A percentile compares a stretch with the other conserved stretches of the same genome.
These are phyloP conservation scores for Urechis unicinctus DNA, from an alignment of 2,888 invertebrate genomes.

Conservation along the genomic window DNA sequence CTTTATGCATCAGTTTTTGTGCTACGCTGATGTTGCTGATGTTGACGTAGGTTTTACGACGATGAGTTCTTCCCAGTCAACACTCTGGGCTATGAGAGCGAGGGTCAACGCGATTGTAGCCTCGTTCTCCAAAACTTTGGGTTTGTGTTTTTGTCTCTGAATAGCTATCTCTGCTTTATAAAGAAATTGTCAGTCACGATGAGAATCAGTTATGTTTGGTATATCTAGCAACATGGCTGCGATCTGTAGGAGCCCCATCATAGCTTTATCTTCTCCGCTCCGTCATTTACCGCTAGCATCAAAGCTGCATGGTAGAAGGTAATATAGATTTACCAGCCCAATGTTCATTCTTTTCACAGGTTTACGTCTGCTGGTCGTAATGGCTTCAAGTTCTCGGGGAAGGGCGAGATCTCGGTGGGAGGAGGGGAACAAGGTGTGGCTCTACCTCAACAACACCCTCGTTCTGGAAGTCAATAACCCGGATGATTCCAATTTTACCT, in stretches of 20 bases:
- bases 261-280: too few species aligned
- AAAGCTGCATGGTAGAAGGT: too few species aligned
- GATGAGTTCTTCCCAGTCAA: background rate
- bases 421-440: conserved; percentile 39
- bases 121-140: background rate
- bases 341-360: conserved; percentile 1
- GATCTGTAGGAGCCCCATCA: too few species aligned
- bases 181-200: too few species aligned
- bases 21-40: too few species aligned
- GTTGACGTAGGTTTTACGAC: background rate
- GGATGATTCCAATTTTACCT: conserved; percentile 5
- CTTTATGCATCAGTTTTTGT: too few species aligned
- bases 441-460: conserved; percentile 31
- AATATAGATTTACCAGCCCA: too few species aligned
- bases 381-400: conserved; percentile 29
- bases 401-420: conserved; percentile 28
- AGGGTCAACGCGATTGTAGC: conserved; percentile 1
- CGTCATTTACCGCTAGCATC: too few species aligned
- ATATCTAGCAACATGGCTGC: too few species aligned
- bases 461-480: conserved; percentile 25
- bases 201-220: too few species aligned
- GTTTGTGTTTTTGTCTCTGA: background rate
- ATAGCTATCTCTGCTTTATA: too few species aligned
- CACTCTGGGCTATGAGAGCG: conserved; percentile 1
- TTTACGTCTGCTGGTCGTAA: conserved; percentile 28